A percentile compares a stretch with the other conserved stretches of the same genome.
These are phyloP conservation scores for Phacellophora camtschatica DNA, from an alignment of 30 jellyfish, hydroid and myxozoan species.

Conservation along the genomic window DNA sequence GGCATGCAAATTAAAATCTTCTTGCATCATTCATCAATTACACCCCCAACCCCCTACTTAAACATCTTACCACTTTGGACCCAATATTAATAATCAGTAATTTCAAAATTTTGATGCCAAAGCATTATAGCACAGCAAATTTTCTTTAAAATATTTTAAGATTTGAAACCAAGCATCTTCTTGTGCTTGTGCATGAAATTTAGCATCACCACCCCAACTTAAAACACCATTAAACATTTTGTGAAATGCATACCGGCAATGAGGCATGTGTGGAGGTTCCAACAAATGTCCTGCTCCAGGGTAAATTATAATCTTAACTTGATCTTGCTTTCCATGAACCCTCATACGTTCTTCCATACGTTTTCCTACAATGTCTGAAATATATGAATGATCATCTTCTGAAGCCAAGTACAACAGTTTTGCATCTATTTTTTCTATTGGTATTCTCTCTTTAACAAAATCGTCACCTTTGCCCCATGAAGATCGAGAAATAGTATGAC, in stretches of 20 bases:
- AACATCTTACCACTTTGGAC: no score
- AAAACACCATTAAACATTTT: neutral
- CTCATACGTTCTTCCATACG: neutral
- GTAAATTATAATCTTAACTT: neutral
- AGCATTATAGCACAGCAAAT: no score
- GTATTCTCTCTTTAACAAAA: neutral
- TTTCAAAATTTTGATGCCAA: no score
- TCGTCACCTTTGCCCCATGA: neutral
- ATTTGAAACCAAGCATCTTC: conserved; percentile 50
- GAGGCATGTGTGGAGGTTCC: conserved; percentile 63
- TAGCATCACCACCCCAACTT: conserved; percentile 47
- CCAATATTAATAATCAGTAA: no score
- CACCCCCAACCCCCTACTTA: no score
- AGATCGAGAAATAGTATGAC: neutral
- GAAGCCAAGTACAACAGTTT: conserved; percentile 11
- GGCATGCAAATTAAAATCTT: no score
- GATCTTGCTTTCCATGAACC: neutral
- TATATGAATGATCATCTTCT: neutral
- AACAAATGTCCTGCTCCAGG: conserved; percentile 72
- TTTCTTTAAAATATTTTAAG: neutral
- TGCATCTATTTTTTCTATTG: neutral
- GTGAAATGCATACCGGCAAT: conserved; percentile 1
- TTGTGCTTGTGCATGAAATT: conserved; percentile 45
- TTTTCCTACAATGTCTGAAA: neutral
- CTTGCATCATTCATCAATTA: no score